These are phyloP conservation scores for Amphimallon solstitiale DNA, from an alignment of 2,888 invertebrate genomes.

Conservation along the genomic window DNA sequence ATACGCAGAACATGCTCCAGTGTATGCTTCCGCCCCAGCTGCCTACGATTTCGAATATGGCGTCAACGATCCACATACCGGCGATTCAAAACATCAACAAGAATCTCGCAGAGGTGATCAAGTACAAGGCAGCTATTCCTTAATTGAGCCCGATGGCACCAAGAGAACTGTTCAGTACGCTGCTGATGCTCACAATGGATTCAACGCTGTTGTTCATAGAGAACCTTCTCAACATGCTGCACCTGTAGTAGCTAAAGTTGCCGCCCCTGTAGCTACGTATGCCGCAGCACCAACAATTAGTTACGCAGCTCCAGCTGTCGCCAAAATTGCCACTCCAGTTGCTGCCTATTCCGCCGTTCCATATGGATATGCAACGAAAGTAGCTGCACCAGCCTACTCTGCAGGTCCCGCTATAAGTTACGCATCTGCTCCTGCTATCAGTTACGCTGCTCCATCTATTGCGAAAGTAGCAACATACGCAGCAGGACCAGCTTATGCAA, in stretches of 20 bases:
- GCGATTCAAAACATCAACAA: conserved; percentile 66
- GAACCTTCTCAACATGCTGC: conserved; percentile 56
- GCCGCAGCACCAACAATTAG: conserved; percentile 23
- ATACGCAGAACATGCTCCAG: conserved; percentile 44
- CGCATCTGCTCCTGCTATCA: conserved; percentile 55
- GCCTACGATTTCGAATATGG: conserved; percentile 65
- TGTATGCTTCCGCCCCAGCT: conserved; percentile 58
- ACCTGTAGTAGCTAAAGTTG: conserved; percentile 33
- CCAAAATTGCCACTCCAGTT: background rate
- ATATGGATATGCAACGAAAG: conserved; percentile 49
- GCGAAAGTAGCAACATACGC: conserved; percentile 43
- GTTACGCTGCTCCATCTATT: conserved; percentile 43
- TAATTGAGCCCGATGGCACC: conserved; percentile 67
- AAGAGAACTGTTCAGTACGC: conserved; percentile 66
- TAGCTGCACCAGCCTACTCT: conserved; percentile 33
- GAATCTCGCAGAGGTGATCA: conserved; percentile 66
- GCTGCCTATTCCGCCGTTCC: conserved; percentile 54
- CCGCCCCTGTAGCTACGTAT: conserved; percentile 35
- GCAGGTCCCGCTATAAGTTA: conserved; percentile 51
- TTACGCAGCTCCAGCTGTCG: conserved; percentile 16
- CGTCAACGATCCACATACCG: conserved; percentile 65
- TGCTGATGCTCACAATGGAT: conserved; percentile 66
- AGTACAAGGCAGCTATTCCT: conserved; percentile 66
- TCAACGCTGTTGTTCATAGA: conserved; percentile 66
- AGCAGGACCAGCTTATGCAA: conserved; percentile 41